These are phyloP conservation scores for Dysidea cf. avara DNA, from an alignment of 37 sponge, comb jelly and placozoan genomes.

Conservation along the genomic window DNA sequence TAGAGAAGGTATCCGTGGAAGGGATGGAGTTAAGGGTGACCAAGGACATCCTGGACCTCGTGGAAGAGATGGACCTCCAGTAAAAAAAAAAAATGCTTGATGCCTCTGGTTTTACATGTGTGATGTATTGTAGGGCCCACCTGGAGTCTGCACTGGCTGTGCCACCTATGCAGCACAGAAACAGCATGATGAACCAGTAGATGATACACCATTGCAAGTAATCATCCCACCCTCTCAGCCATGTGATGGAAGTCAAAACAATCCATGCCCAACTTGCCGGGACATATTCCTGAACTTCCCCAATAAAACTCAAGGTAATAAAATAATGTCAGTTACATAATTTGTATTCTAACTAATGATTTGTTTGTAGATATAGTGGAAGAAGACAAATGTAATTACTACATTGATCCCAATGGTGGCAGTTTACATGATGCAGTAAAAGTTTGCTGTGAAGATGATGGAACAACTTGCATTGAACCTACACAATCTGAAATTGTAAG, in stretches of 20 bases:
- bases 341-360: no score
- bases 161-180: not conserved
- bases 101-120: not conserved
- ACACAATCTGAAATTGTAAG: conserved; percentile 1
- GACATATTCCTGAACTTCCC: conserved; percentile 29
- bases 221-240: not conserved
- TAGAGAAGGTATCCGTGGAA: conserved; percentile 23
- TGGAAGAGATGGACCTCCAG: conserved; percentile 28
- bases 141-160: conserved; percentile 57
- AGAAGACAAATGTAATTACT: conserved; percentile 25
- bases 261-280: conserved; percentile 45
- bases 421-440: conserved; percentile 37
- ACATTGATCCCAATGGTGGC: conserved; percentile 69
- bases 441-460: conserved; percentile 32
- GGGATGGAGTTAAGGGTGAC: conserved; percentile 37
- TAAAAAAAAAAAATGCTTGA: not conserved
- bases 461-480: conserved; percentile 56
- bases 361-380: no score
- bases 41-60: conserved; percentile 15
- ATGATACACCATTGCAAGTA: not conserved
- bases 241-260: conserved; percentile 29
- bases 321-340: no score
- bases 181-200: conserved; percentile 7
- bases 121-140: conserved; percentile 21
- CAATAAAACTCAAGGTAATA: no score